Conservation (phyloP, 2,888 invertebrate species). For the Cantharis rustica region DNA sequence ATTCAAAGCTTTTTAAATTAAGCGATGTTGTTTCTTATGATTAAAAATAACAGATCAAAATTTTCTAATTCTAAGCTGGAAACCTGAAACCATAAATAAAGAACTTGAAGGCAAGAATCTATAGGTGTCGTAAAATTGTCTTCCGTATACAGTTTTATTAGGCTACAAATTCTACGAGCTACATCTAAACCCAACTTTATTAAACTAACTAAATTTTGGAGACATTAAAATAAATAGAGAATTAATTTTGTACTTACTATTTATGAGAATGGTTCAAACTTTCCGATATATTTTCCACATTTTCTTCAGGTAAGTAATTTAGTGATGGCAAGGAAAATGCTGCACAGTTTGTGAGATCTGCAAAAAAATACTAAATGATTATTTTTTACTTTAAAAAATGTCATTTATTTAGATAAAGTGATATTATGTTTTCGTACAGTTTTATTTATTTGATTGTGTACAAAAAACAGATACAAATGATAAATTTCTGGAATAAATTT, state of each 20-base stretch:
- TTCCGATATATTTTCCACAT: slow-evolving; percentile 40
- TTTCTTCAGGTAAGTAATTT: slow-evolving; percentile 44
- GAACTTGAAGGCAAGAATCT: slow-evolving; percentile 6
- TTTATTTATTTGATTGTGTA: not conserved
- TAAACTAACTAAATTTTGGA: not conserved
- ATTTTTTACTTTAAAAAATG: not conserved
- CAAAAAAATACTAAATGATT: slow-evolving; percentile 17
- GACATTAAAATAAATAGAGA: not conserved
- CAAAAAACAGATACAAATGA: not conserved
- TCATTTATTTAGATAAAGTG: too few species aligned
- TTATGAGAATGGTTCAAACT: slow-evolving; percentile 31
- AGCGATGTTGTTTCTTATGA: not conserved
- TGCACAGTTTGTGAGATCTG: slow-evolving; percentile 45
- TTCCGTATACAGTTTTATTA: not conserved
- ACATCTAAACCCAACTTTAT: not conserved
- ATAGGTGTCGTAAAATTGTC: slow-evolving; percentile 16
- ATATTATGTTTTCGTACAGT: too few species aligned
- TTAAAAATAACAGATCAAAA: not conserved
- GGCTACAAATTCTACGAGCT: not conserved
- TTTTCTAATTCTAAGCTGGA: not conserved
- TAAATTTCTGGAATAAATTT: not conserved
- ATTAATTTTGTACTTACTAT: slow-evolving; percentile 42
- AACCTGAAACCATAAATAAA: slow-evolving; percentile 11
- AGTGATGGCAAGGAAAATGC: slow-evolving; percentile 48
- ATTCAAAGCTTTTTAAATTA: not conserved